Evolutionary conservation across 1,140 invertebrate genomes (phyloP), one percentile per base, ranked within the genome.

Genomic region (Asbolus verrucosus): DNA sequence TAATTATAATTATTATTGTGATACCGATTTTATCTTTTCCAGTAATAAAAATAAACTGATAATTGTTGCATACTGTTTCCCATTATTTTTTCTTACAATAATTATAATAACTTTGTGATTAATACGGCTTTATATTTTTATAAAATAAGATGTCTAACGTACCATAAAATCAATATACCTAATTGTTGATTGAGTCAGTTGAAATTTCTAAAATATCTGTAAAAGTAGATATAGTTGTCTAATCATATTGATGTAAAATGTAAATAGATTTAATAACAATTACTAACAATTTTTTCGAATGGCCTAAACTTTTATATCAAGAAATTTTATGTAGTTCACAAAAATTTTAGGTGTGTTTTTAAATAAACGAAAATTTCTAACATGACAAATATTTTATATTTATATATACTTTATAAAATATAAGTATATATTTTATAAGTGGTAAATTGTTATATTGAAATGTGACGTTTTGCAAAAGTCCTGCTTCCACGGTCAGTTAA

Each of bases 111-210:
- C 46, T 13, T 54, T 54, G 46, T 54, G 46, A 54, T 54, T 54
- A 54, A 13, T 3, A 54, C 21, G 46, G 46, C 46, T 54, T 54
- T 54, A 54, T 54, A 54, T 54, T 54, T 54, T 54, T 54, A 54
- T 54, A 54, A 54, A n/a, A 24, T 0, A 24, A 54, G n/a, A 43
- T 16, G 15, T 46, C 16, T 46, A 46, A 27, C 24, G 24, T 27
- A 4, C 24, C 19, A 46, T 46, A 9, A 54, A 0, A 1, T 27
- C 27, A 6, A 54, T 30, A 54, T 11, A 24, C 8, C 6, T 54
- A 27, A 36, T 36, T 36, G 33, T 36, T 36, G 11, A 36, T 6
- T 11, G 11, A 36, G 3, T 36, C 11, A n/a, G 11, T 36, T 36
- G 11, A 54, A 54, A 11, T 16, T 54, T 54, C 46, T 54, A 54